Base-by-base conservation (phyloP, 2,113 vertebrate genomes). In the Echinops telfairi region DNA sequence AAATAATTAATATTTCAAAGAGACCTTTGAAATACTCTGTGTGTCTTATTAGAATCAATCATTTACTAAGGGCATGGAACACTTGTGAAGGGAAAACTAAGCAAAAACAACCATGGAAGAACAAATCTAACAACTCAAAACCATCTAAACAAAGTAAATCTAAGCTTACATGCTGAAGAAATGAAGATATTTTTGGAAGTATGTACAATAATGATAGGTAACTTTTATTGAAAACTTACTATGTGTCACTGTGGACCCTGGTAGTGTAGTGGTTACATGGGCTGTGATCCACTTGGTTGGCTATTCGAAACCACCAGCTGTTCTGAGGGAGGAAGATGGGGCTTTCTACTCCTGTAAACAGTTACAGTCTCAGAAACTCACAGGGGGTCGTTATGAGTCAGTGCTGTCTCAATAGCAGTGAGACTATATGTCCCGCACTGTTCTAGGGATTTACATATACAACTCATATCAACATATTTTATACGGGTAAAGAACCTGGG, bases 1-100 rank as follows among this genome's bases (percentile, higher is more conserved):
- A 96, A 96, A 95, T 95, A 96, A 95, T 97, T 89, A 94, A 96
- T 96, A 94, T 96, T 96, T 97, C 95, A 97, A 95, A 92, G 83
- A 94, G 60, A 88, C 25, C 71, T 95, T 92, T 94, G 92, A 95
- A 97, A 97, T 82, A 92, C 15, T 93, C 33, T 73, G 33, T 93
- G 66, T 93, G 23, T 91, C 90, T 95, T 95, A 95, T 93, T 60
- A 94, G 68, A 95, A 95, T 95, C 90, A 93, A 95, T 96, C 90
- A 91, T 94, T 95, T 87, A 94, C 81, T 94, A 93, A 93, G 89
- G 91, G 58, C 73, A 86, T 20, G 5, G 66, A 93, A 89, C 14
- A 78, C 40, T 75, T 64, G 36, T 73, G 71, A 92, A 96, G 36
- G 62, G 68, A 94, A 92, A 89, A 86, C 27, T 62, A 94, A 84